Evolutionary conservation across 2,888 invertebrate genomes (phyloP).

Genomic region (Suillia variegata): DNA sequence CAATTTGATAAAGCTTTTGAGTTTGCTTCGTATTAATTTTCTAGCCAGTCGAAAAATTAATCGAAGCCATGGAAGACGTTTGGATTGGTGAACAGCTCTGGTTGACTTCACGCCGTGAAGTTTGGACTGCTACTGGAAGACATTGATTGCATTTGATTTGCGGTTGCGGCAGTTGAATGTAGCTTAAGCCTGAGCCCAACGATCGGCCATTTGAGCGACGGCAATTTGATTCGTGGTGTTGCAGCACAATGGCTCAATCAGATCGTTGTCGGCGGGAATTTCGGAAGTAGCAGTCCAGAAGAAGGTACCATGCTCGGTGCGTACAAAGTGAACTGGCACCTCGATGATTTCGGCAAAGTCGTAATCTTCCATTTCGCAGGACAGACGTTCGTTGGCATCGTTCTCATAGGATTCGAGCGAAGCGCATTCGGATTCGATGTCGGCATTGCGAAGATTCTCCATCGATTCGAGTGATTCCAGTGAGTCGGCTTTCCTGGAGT

Average conservation of each 20-base stretch:
- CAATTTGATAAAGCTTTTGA: conserved; percentile 45
- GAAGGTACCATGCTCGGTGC: conserved; percentile 81
- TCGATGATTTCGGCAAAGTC: conserved; percentile 49
- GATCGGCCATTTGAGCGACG: conserved; percentile 56
- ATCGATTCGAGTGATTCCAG: conserved; percentile 56
- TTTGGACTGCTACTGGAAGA: conserved; percentile 23
- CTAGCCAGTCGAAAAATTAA: neutral
- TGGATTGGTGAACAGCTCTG: neutral
- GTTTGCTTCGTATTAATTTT: neutral
- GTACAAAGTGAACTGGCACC: conserved; percentile 76
- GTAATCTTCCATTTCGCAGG: conserved; percentile 51
- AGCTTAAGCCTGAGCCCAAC: conserved; percentile 74
- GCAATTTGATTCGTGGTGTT: conserved; percentile 56
- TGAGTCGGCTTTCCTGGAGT: conserved; percentile 46
- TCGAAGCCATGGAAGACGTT: neutral
- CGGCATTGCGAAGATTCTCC: conserved; percentile 55
- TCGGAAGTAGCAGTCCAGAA: conserved; percentile 75
- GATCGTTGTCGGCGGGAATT: conserved; percentile 55
- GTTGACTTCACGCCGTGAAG: neutral
- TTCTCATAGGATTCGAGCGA: conserved; percentile 54
- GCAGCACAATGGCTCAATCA: conserved; percentile 54
- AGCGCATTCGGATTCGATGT: conserved; percentile 60
- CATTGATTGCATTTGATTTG: conserved; percentile 1
- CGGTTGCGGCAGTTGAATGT: no score
- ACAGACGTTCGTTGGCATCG: conserved; percentile 53